phyloP scores from a whole-genome alignment of 2,113 vertebrate genomes.

The Eurypyga helias region DNA sequence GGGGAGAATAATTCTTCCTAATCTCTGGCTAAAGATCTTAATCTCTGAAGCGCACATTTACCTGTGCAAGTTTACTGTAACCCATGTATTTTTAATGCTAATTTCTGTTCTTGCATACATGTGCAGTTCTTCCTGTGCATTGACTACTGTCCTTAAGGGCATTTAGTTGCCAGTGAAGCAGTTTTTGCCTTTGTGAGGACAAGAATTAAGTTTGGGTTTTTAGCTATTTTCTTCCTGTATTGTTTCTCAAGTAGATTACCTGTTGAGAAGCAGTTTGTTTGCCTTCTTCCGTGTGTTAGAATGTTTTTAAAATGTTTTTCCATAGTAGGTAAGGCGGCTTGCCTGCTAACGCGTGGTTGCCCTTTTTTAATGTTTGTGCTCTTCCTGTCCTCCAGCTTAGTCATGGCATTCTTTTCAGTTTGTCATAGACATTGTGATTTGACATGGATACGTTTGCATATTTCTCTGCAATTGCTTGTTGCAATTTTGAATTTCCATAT shows the following conservation, averaged over 20 bases:
- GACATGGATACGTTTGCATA: fast-evolving
- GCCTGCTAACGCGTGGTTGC: background rate
- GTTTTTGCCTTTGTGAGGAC: background rate
- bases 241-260: background rate
- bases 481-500: background rate
- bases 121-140: background rate
- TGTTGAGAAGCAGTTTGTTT: background rate
- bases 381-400: background rate
- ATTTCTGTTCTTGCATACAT: background rate
- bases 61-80: background rate
- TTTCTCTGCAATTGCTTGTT: background rate
- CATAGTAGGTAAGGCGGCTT: background rate
- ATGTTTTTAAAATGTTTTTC: background rate
- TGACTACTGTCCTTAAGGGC: background rate
- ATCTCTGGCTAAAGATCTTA: background rate
- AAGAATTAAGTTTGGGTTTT: background rate
- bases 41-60: background rate
- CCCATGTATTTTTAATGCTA: background rate
- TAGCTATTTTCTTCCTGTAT: background rate
- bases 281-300: background rate
- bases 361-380: background rate
- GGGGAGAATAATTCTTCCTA: background rate
- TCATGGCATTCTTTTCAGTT: background rate
- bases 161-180: background rate
- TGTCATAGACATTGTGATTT: background rate